These are phyloP conservation scores for Sebastes alutus DNA, from an alignment of 2,797 vertebrate genomes.

Conservation along the genomic window DNA sequence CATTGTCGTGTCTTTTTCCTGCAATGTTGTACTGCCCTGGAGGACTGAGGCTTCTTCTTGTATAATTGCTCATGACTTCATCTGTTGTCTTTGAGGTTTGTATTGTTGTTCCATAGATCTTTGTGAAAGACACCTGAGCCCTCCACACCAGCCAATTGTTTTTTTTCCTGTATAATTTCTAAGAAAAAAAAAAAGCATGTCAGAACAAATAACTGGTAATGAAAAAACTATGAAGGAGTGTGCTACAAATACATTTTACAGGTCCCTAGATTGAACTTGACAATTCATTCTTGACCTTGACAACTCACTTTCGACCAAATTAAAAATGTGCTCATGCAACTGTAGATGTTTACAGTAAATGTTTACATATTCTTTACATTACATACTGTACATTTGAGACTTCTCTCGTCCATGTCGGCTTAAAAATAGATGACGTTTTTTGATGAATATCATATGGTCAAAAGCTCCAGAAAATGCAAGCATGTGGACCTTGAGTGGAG, in stretches of 20 bases:
- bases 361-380: neutral
- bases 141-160: constrained; percentile 32
- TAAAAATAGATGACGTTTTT: neutral
- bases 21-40: constrained; percentile 38
- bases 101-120: neutral
- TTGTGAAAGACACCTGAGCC: constrained; percentile 14
- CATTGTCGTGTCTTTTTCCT: constrained; percentile 21
- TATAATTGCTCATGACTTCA: constrained; percentile 47
- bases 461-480: neutral
- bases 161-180: constrained; percentile 37
- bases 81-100: constrained; percentile 59
- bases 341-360: neutral
- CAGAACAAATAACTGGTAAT: neutral
- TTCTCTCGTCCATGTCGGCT: neutral
- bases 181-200: constrained; percentile 8
- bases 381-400: neutral
- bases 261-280: neutral
- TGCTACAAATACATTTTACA: neutral
- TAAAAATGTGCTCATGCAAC: neutral
- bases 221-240: neutral
- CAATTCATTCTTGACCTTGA: neutral
- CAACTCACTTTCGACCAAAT: neutral
- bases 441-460: neutral
- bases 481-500: neutral
- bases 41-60: constrained; percentile 18